A percentile compares a stretch with the other conserved stretches of the same genome.
Conservation (phyloP, 2,113 vertebrate species). For the Coryphaenoides rupestris region DNA sequence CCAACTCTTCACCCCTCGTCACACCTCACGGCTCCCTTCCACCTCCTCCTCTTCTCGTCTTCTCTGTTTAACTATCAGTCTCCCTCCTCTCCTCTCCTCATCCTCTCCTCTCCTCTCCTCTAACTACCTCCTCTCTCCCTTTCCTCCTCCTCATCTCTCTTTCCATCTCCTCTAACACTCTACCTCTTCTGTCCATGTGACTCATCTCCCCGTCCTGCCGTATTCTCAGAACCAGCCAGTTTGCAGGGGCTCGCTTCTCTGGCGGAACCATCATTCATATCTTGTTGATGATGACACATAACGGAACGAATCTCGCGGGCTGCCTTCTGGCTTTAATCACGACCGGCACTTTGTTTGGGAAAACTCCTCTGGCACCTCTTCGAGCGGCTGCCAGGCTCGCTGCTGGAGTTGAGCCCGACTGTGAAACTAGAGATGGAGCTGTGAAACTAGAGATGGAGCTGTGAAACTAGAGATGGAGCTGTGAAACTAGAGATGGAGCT, state of each 20-base stretch:
- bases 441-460: too few relatives aligned
- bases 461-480: too few relatives aligned
- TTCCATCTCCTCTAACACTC: background rate
- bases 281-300: background rate
- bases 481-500: too few relatives aligned
- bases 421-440: too few relatives aligned
- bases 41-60: background rate
- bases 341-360: background rate
- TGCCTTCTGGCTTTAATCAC: background rate
- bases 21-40: too few relatives aligned
- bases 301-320: background rate
- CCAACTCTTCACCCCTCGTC: too few relatives aligned
- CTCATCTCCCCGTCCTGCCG: background rate
- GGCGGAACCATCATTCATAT: too few relatives aligned
- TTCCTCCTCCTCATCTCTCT: background rate
- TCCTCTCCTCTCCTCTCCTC: background rate
- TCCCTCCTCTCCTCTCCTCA: slow-evolving; percentile 43
- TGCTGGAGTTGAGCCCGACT: too few relatives aligned
- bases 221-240: too few relatives aligned
- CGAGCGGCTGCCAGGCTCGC: background rate
- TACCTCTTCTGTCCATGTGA: background rate
- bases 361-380: background rate
- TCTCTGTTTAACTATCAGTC: slow-evolving; percentile 1
- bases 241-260: too few relatives aligned
- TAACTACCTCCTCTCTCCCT: background rate